Evolutionary conservation across 2,888 invertebrate species (phyloP).

Genomic region (Nebria salina): DNA sequence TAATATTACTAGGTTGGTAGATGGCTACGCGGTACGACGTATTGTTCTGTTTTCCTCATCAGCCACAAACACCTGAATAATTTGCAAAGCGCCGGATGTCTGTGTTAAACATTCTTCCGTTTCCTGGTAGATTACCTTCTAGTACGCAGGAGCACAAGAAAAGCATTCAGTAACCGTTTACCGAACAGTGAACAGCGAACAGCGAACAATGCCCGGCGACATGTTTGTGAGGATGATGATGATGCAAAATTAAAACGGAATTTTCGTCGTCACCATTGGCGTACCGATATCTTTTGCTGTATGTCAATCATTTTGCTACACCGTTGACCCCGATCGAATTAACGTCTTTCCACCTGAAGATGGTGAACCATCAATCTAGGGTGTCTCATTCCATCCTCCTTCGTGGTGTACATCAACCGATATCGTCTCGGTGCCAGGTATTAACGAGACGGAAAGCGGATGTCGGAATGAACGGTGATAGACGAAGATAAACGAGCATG

Average conservation of each 20-base stretch:
- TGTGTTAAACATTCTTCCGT: constrained; percentile 45
- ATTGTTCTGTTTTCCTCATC: constrained; percentile 41
- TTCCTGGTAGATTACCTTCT: constrained; percentile 21
- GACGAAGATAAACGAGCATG: constrained; percentile 45
- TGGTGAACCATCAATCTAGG: constrained; percentile 34
- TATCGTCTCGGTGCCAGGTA: constrained; percentile 38
- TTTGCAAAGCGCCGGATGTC: constrained; percentile 35
- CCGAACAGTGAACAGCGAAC: background rate
- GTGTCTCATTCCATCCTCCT: background rate
- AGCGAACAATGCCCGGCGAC: constrained; percentile 16
- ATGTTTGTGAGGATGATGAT: background rate
- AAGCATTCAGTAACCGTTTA: constrained; percentile 13
- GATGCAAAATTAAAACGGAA: constrained; percentile 24
- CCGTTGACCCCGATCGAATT: too few species aligned
- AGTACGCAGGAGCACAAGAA: constrained; percentile 7
- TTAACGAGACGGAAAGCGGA: constrained; percentile 45
- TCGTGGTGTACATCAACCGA: constrained; percentile 16
- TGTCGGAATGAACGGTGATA: constrained; percentile 46
- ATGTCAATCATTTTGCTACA: too few species aligned
- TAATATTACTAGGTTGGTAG: background rate
- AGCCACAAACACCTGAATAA: constrained; percentile 42
- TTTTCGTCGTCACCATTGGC: constrained; percentile 3
- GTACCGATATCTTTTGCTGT: background rate
- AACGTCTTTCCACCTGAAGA: constrained; percentile 24
- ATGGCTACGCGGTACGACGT: constrained; percentile 7